phyloP scores from a whole-genome alignment of 1,140 invertebrate species.

The Pachypeltis micranthus region DNA sequence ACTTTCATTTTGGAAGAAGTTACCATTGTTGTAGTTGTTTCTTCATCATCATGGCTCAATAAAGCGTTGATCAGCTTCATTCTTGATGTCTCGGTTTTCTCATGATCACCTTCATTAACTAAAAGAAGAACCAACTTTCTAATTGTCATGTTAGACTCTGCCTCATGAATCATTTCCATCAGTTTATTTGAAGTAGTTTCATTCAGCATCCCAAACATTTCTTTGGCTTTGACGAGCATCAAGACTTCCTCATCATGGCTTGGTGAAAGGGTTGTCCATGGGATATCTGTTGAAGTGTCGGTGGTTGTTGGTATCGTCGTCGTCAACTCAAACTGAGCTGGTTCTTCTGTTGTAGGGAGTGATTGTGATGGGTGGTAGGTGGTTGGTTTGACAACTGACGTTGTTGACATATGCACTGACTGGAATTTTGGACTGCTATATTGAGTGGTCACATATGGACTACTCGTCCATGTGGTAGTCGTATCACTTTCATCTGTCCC shows the following conservation, averaged over 20 bases:
- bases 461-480: neutral
- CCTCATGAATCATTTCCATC: conserved; percentile 67
- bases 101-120: conserved; percentile 46
- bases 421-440: neutral
- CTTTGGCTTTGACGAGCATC: conserved; percentile 45
- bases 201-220: conserved; percentile 62
- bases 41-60: conserved; percentile 35
- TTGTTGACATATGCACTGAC: neutral
- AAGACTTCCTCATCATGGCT: conserved; percentile 23
- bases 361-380: conserved; percentile 14
- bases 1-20: conserved; percentile 9
- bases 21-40: conserved; percentile 25
- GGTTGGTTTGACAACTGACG: conserved; percentile 4
- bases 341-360: neutral
- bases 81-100: conserved; percentile 47
- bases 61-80: conserved; percentile 51
- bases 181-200: conserved; percentile 56
- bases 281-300: neutral
- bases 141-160: conserved; percentile 59
- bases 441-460: neutral
- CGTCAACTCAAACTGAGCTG: neutral
- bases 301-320: conserved; percentile 7
- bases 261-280: conserved; percentile 1
- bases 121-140: conserved; percentile 58
- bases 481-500: neutral